Evolutionary conservation across 2,113 vertebrate genomes (phyloP), one percentile per base, ranked within the genome.

Genomic region (Brachyistius frenatus): DNA sequence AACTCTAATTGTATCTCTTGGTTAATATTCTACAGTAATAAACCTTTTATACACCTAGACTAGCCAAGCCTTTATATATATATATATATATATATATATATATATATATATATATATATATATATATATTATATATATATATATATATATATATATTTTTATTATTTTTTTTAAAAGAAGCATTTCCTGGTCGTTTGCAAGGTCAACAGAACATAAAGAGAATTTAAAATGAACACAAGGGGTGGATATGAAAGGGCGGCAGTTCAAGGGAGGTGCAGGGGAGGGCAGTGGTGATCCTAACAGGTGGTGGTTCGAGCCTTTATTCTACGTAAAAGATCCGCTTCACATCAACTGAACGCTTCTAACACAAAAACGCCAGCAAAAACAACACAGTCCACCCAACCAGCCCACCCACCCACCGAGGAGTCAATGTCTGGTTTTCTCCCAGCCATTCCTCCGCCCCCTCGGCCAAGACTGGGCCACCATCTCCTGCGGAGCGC

Each of bases 391-490:
- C 23, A 23, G 23, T 36, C 67, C 77, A 30, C 33, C 71, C 54
- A 53, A 39, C 58, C 49, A 33, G 7, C 37, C 76, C 41, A 15
- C 83, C 73, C 75, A 90, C 89, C 89, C 88, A 91, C 90, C 86
- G 82, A 46, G 85, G 72, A 57, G 63, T 37, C 10, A 80, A 11
- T 57, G 92, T 91, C 77, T 89, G 83, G 76, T 92, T 93, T 39
- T 63, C 72, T 71, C 54, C 85, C 78, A 86, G 68, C 83, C 84
- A 73, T 39, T 80, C 88, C 61, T 89, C 77, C 5, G n/a, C 66
- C 65, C 56, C 58, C 62, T 77, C 64, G 31, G 81, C 16, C 82
- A 57, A 60, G 47, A 80, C 52, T 5, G 88, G 49, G 68, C 62
- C 60, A 30, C 86, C 31, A 10, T 61, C 49, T 73, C 79, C 61